Evolutionary conservation across 2,888 invertebrate genomes (phyloP).

Genomic region (Noctua pronuba): DNA sequence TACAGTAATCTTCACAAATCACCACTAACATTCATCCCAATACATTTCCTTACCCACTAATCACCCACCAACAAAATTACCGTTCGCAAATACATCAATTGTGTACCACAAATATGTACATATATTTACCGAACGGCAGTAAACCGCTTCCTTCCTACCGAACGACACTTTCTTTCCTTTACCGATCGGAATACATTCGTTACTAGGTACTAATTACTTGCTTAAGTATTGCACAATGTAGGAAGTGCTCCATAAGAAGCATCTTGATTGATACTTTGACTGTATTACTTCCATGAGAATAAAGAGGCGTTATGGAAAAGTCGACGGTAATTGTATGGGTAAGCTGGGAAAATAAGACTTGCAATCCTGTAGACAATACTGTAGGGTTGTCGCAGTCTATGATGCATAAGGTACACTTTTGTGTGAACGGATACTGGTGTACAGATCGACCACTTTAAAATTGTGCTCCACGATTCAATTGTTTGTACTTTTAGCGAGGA

Average conservation of each 20-base stretch:
- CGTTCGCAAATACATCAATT: constrained; percentile 44
- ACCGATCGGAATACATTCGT: constrained; percentile 50
- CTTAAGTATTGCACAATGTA: constrained; percentile 62
- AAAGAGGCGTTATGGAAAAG: constrained; percentile 8
- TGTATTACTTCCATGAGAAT: constrained; percentile 42
- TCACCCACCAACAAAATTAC: constrained; percentile 19
- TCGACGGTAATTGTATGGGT: constrained; percentile 9
- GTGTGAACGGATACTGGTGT: not conserved
- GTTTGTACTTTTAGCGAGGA: not conserved
- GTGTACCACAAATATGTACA: constrained; percentile 54
- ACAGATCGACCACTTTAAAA: not conserved
- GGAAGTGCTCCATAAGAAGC: constrained; percentile 60
- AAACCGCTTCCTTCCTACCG: constrained; percentile 63
- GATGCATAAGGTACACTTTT: not conserved
- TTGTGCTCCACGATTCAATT: not conserved
- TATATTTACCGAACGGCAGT: constrained; percentile 53
- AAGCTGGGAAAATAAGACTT: constrained; percentile 18
- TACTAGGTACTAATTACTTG: constrained; percentile 60
- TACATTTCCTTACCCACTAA: constrained; percentile 6
- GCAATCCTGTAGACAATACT: constrained; percentile 3
- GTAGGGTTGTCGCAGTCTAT: not conserved
- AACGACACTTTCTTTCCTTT: constrained; percentile 70
- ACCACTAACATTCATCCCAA: not conserved
- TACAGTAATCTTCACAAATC: not conserved
- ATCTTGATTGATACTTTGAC: constrained; percentile 58